Base-by-base conservation (phyloP, 23 tunicate species). In the Diplosoma virens region DNA sequence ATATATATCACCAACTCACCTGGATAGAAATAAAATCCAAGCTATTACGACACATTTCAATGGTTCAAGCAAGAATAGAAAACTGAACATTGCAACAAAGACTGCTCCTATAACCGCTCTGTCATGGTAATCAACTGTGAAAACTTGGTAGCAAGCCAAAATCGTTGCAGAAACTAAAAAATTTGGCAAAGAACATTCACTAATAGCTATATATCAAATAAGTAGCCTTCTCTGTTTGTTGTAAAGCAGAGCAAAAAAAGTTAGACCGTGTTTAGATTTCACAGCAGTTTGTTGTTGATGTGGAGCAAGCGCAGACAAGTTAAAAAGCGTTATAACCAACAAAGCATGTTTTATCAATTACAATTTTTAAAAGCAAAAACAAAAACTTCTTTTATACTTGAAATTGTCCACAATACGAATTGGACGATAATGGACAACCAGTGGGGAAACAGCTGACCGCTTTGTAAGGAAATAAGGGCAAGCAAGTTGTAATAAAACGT, bases 51-150 rank as follows among this genome's bases (percentile, higher is more conserved):
- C 36, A 82, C 96, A 89, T 48, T 89, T 89, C 20, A 77, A 32
- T 26, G 96, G 96, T 59, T 89, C 96, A 3, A 89, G 29, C 22
- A 89, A 26, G 25, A 89, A 36, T 2, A 81, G 75, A 35, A 70
- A 78, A 17, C 54, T 50, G 1, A 89, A 45, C 11, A 89, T 65
- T 7, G 96, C 96, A 18, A 89, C 67, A 18, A 81, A 84, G 14
- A 82, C 24, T 22, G 96, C 79, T 41, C 65, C 30, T 27, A 71
- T 25, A 18, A 82, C 33, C 24, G 68, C 72, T 16, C 75, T 58
- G 68, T 81, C 82, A 1, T 26, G 27, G 22, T 41, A 46, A 20
- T 56, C 81, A 35, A 46, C 7, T 32, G 71, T 9, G 17, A 71
- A 45, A 2, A 81, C 81, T 0, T 34, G n/a, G 74, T 67, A 67